Evolutionary conservation across 2,888 invertebrate genomes (phyloP), one percentile per base, ranked within the genome.

Genomic region (Caenorhabditis sinica): DNA sequence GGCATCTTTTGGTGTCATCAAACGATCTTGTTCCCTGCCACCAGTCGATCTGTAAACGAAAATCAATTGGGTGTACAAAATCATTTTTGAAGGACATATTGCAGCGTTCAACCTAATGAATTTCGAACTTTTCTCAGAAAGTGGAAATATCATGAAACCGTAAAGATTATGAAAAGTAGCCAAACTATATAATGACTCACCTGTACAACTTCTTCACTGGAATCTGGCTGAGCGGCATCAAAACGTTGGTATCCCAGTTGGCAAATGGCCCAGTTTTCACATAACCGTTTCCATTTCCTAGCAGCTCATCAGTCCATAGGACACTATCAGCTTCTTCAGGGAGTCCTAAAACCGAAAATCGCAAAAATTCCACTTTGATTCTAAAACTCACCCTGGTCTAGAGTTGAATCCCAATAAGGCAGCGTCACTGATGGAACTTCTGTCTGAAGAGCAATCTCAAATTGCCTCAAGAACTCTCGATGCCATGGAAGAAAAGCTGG

Each of bases 401-500:
- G 75, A 6, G 91, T 91, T 8, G 91, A 91, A 82, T 92, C 92
- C 92, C 92, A 92, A 74, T 90, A 92, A 0, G 92, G 92, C 30
- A 92, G 75, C 8, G 90, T 87, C 6, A 92, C 92, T 23, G 75
- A 81, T 1, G 90, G 89, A 8, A 89, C 89, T 75, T 92, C 91
- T 9, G 87, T 88, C 65, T 90, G 90, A 1, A 92, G 87, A n/a
- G 92, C 91, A 0, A 89, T 85, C 77, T 92, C 92, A 60, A 92
- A 92, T 72, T 91, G 92, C 11, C 92, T 84, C 49, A 92, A 79
- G 63, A 92, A 92, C 68, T 92, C 92, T 3, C 92, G 85, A 77
- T 92, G 92, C 92, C 92, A 92, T 2, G 92, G 92, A 23, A 91
- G 89, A 77, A 92, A 92, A 23, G 91, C 91, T 2, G 91, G 90